Evolutionary conservation across 2,888 invertebrate species (phyloP).

Genomic region (Netelia melanura): DNA sequence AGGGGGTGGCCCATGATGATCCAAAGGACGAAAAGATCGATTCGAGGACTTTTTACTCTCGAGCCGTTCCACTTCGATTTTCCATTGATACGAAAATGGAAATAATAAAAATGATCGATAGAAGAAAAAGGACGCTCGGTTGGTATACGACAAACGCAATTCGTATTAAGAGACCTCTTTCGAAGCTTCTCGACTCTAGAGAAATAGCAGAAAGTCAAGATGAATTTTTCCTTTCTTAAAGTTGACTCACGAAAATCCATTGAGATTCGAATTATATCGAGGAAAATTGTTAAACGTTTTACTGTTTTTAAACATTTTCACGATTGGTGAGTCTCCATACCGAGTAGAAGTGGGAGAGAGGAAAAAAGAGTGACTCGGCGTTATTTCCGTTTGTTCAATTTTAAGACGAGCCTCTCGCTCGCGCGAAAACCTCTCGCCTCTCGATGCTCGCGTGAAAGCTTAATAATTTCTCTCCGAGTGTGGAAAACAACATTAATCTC

Average conservation of each 20-base stretch:
- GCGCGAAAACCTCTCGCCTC: constrained; percentile 55
- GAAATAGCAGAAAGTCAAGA: constrained; percentile 15
- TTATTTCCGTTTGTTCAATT: constrained; percentile 36
- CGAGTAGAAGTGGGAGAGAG: constrained; percentile 14
- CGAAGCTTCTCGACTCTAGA: neutral
- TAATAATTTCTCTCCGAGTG: constrained; percentile 59
- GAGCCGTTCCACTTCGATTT: constrained; percentile 56
- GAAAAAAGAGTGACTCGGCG: constrained; percentile 51
- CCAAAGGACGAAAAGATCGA: constrained; percentile 58
- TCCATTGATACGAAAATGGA: constrained; percentile 32
- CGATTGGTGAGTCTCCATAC: neutral
- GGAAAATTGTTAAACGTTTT: too few relatives aligned
- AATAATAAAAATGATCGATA: constrained; percentile 62
- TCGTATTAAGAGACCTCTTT: constrained; percentile 23
- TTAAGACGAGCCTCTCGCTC: constrained; percentile 3
- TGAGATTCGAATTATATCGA: too few relatives aligned
- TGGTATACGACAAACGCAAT: constrained; percentile 5
- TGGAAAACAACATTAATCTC: constrained; percentile 69
- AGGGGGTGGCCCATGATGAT: constrained; percentile 51
- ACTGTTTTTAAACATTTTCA: neutral
- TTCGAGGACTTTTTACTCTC: constrained; percentile 50
- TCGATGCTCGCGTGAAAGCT: constrained; percentile 51
- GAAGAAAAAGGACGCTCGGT: constrained; percentile 34
- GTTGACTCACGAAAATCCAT: too few relatives aligned
- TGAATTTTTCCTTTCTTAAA: neutral